A percentile compares a stretch with the other conserved stretches of the same genome.
phyloP scores from a whole-genome alignment of 1,140 invertebrate species.

The Euschistus heros region DNA sequence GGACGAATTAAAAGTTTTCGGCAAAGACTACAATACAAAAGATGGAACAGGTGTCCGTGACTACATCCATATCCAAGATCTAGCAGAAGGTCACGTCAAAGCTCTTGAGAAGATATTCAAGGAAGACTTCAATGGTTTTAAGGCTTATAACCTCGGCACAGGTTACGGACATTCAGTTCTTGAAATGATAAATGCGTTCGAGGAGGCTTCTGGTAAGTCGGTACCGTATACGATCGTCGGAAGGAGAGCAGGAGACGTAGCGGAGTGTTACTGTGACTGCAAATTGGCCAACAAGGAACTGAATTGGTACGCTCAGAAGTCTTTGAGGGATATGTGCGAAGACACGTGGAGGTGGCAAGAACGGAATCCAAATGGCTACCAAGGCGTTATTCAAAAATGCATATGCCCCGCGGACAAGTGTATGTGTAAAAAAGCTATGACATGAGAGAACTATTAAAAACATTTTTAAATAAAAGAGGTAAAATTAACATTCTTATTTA shows the following conservation, averaged over 20 bases:
- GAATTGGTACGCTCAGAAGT: constrained; percentile 67
- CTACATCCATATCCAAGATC: constrained; percentile 95
- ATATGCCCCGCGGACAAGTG: too few relatives aligned
- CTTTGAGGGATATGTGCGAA: constrained; percentile 78
- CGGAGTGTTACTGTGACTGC: constrained; percentile 74
- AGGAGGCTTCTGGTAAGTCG: constrained; percentile 58
- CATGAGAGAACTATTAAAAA: not conserved
- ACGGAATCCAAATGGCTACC: constrained; percentile 69
- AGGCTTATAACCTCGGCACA: constrained; percentile 93
- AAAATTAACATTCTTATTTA: too few relatives aligned
- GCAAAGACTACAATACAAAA: constrained; percentile 82
- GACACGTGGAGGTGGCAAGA: constrained; percentile 90
- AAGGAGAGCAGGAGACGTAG: constrained; percentile 74
- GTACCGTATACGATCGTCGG: constrained; percentile 67
- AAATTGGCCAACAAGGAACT: constrained; percentile 61
- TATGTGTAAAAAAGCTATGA: not conserved
- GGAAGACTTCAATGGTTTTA: constrained; percentile 49
- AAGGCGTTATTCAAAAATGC: not conserved
- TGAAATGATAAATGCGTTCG: constrained; percentile 68
- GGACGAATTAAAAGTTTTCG: constrained; percentile 71
- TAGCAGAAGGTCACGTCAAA: constrained; percentile 84
- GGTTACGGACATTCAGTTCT: constrained; percentile 71
- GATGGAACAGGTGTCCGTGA: constrained; percentile 97
- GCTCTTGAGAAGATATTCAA: constrained; percentile 59
- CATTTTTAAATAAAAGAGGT: not conserved